These are phyloP conservation scores for Hassar affinis DNA, from an alignment of 2,113 vertebrate species.

Conservation along the genomic window DNA sequence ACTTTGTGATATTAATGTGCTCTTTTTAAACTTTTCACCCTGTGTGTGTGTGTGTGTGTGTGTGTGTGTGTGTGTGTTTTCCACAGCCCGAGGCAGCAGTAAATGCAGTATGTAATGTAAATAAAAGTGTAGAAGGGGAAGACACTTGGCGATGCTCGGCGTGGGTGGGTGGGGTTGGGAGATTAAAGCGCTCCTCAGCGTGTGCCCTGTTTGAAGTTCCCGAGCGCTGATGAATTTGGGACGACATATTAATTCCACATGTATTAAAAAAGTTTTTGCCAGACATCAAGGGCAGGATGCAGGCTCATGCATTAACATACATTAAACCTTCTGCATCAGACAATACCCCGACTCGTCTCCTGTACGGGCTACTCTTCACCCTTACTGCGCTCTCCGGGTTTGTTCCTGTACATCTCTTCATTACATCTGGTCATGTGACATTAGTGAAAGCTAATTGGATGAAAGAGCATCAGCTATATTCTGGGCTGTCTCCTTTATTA, in stretches of 20 bases:
- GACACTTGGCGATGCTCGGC: conserved; percentile 3
- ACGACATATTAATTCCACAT: conserved; percentile 43
- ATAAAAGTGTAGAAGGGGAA: conserved; percentile 40
- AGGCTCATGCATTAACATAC: conserved; percentile 27
- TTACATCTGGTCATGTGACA: background rate
- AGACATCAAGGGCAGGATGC: conserved; percentile 34
- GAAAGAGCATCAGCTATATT: background rate
- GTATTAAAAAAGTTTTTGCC: conserved; percentile 27
- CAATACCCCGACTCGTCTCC: conserved; percentile 14
- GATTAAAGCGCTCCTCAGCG: conserved; percentile 43
- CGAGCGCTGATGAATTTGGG: conserved; percentile 30
- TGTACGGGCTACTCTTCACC: background rate
- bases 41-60: conserved; percentile 16
- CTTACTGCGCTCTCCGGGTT: background rate
- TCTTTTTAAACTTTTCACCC: background rate
- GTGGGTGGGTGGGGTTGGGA: conserved; percentile 11
- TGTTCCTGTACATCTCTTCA: background rate
- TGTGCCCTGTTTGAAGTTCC: conserved; percentile 42
- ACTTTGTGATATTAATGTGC: background rate
- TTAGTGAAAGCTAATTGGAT: background rate
- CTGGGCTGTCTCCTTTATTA: background rate
- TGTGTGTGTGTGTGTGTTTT: conserved; percentile 4
- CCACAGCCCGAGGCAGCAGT: conserved; percentile 28
- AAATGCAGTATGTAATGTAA: conserved; percentile 45
- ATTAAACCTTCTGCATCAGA: conserved; percentile 36